phyloP scores from a whole-genome alignment of 2,797 vertebrate species.

The Dendrocincla fuliginosa region DNA sequence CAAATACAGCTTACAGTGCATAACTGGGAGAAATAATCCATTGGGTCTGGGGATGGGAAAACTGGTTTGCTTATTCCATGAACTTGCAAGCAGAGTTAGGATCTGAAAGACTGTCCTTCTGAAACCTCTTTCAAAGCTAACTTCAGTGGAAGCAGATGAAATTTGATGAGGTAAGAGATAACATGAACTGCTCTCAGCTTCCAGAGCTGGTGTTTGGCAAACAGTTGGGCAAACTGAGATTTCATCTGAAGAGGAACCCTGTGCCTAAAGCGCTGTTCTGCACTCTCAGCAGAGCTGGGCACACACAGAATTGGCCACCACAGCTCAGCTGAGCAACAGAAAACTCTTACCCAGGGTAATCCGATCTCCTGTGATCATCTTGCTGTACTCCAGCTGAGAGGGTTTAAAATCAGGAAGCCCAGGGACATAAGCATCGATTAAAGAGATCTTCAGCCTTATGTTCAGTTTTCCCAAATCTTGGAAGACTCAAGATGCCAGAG shows the following conservation, averaged over 20 bases:
- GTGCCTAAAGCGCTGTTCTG: not conserved
- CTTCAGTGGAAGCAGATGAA: not conserved
- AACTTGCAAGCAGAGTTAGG: not conserved
- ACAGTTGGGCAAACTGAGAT: constrained; percentile 34
- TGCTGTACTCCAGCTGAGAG: not conserved
- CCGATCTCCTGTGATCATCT: not conserved
- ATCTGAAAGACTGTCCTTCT: not conserved
- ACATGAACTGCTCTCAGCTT: not conserved
- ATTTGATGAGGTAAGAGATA: constrained; percentile 21
- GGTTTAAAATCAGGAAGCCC: not conserved
- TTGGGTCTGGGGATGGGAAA: not conserved
- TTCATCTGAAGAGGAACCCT: not conserved
- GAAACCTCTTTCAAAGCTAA: not conserved
- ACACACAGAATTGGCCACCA: not conserved
- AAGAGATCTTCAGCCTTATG: constrained; percentile 6
- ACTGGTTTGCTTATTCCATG: not conserved
- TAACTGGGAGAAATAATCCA: not conserved
- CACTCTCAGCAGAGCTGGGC: not conserved
- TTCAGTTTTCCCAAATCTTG: not conserved
- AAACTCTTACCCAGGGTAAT: constrained; percentile 11
- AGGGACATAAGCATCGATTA: not conserved
- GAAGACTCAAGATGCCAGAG: not conserved
- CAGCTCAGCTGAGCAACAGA: not conserved
- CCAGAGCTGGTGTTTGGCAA: not conserved
- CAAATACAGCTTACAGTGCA: not conserved